Percentiles rank a stretch among this genome's conserved stretches.
phyloP scores from a whole-genome alignment of 2,888 invertebrate genomes.

The Lithodes maja region DNA sequence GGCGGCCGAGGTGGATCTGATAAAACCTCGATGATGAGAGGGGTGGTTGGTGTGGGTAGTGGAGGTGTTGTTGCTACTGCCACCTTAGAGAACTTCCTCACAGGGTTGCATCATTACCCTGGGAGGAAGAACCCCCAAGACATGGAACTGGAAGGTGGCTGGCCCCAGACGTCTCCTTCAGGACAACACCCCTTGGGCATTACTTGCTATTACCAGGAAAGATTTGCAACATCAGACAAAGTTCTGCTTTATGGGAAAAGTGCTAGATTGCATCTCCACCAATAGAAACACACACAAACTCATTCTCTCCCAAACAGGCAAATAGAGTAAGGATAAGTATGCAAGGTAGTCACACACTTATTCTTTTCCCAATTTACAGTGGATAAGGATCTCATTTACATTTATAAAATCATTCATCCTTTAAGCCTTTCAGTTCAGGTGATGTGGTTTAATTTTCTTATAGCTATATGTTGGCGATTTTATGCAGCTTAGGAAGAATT shows the following conservation, averaged over 20 bases:
- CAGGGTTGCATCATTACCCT: constrained; percentile 46
- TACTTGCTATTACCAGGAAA: constrained; percentile 69
- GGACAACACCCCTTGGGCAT: constrained; percentile 64
- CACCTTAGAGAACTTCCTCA: constrained; percentile 19
- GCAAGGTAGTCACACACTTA: constrained; percentile 47
- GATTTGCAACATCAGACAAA: constrained; percentile 62
- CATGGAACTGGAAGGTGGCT: constrained; percentile 47
- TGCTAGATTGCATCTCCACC: constrained; percentile 50
- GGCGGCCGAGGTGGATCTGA: constrained; percentile 30
- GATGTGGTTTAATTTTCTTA: too few relatives aligned
- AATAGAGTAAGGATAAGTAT: constrained; percentile 51
- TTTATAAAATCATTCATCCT: not conserved
- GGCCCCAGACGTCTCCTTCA: constrained; percentile 57
- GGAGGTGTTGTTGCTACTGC: not conserved
- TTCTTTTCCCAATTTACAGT: constrained; percentile 40
- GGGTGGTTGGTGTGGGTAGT: too few relatives aligned
- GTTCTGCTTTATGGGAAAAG: constrained; percentile 46
- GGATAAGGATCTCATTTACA: constrained; percentile 20
- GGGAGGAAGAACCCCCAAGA: constrained; percentile 58
- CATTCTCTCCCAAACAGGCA: constrained; percentile 40
- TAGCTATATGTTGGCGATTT: too few relatives aligned
- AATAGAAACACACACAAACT: constrained; percentile 42
- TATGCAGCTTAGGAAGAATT: too few relatives aligned
- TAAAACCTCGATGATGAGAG: not conserved
- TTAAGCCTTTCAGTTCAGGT: not conserved